phyloP scores from a whole-genome alignment of 2,888 invertebrate species.

The Myopa testacea region DNA sequence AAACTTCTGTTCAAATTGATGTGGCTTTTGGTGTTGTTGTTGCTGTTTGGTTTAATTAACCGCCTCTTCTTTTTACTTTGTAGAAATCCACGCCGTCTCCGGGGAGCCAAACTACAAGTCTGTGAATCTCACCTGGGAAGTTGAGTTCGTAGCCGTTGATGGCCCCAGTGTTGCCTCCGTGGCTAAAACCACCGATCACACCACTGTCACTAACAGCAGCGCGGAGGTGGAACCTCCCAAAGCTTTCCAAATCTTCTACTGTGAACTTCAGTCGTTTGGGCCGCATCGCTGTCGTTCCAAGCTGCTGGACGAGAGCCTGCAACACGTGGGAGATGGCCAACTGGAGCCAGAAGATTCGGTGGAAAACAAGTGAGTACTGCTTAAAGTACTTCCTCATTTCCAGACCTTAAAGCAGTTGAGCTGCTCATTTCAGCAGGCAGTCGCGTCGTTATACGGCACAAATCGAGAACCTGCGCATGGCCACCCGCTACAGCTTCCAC shows the following conservation, averaged over 20 bases:
- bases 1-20: too few relatives aligned
- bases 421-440: conserved; percentile 51
- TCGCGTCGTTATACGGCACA: conserved; percentile 72
- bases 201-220: conserved; percentile 57
- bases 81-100: conserved; percentile 67
- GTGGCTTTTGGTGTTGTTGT: too few relatives aligned
- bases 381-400: not conserved
- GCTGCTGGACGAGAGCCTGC: conserved; percentile 57
- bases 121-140: conserved; percentile 68
- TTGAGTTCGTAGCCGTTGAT: conserved; percentile 61
- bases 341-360: conserved; percentile 44
- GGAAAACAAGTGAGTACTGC: conserved; percentile 38
- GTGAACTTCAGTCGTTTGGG: conserved; percentile 84
- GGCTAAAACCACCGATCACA: conserved; percentile 12
- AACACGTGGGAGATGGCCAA: conserved; percentile 42
- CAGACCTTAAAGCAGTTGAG: not conserved
- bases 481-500: conserved; percentile 85
- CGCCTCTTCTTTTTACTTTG: conserved; percentile 21
- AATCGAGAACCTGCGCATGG: conserved; percentile 81
- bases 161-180: not conserved
- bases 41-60: not conserved
- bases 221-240: conserved; percentile 68
- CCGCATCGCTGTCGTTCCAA: conserved; percentile 79
- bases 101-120: conserved; percentile 69
- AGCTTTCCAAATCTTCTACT: conserved; percentile 80